Evolutionary conservation across 23 tunicate genomes (phyloP), one percentile per base, ranked within the genome.

Genomic region (Halocynthia aurantium): DNA sequence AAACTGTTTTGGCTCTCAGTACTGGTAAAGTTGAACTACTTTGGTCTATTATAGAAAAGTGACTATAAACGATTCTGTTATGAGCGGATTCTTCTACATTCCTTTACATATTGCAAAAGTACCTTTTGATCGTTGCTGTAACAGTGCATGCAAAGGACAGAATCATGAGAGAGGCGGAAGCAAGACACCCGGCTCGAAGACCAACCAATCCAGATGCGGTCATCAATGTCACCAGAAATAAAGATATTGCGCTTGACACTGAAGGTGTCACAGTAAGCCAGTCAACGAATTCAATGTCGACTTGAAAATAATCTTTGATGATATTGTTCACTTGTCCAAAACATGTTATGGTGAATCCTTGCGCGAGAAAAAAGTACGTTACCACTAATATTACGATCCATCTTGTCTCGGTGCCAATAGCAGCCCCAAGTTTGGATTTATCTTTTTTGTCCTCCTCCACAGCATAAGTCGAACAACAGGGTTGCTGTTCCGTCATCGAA

Each of bases 321-420:
- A 54, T 74, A 19, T 20, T 54, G 64, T 54, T 74, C 40, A 74
- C 56, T 54, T 74, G 78, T 53, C 78, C 78, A 56, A 74, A 74
- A 49, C 63, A 74, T 74, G 78, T 54, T n/a, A 54, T 56, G 56
- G 78, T 74, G 64, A 74, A 74, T 52, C 78, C 78, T 74, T 74
- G 64, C 17, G 78, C 78, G 8, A 54, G 60, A 18, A 74, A 74
- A 49, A 51, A 54, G 57, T 74, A 74, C 50, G 56, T 49, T 0
- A 74, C 78, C n/a, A 74, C 55, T 21, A 64, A 15, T 12, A 74
- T 74, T n/a, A 54, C 21, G 65, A 74, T 55, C 78, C 78, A 74
- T 74, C 62, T 52, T 10, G 78, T 54, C 57, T 74, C 44, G 44
- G 44, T 31, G 44, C 44, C 44, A 31, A 31, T 31, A 31, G 44